Evolutionary conservation across 2,888 invertebrate species (phyloP).

Genomic region (Cotesia congregata): DNA sequence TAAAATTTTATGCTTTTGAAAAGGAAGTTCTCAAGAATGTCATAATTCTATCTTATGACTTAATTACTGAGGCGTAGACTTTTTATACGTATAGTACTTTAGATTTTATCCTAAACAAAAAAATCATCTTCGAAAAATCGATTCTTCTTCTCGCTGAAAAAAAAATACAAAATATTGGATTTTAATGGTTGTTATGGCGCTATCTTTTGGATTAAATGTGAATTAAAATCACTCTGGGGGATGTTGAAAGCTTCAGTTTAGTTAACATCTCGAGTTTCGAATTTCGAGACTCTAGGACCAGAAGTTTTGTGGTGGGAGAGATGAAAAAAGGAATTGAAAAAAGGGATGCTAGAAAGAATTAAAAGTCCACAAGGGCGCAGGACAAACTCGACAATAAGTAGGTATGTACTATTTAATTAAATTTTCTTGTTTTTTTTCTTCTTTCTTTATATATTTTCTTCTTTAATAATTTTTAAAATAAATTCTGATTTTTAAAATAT

Average conservation of each 20-base stretch:
- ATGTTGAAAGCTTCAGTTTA: neutral
- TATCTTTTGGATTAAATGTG: conserved; percentile 53
- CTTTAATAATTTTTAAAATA: neutral
- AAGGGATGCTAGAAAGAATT: conserved; percentile 29
- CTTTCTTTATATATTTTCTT: neutral
- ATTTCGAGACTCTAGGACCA: conserved; percentile 13
- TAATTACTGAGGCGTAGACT: too few relatives aligned
- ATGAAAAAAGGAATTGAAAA: conserved; percentile 40
- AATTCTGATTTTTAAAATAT: conserved; percentile 9
- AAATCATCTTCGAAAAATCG: too few relatives aligned
- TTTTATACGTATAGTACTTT: too few relatives aligned
- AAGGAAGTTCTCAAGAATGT: too few relatives aligned
- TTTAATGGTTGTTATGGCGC: conserved; percentile 44
- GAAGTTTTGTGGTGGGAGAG: neutral
- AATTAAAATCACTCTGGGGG: conserved; percentile 45
- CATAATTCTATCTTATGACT: too few relatives aligned
- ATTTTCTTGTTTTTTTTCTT: neutral
- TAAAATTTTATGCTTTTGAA: too few relatives aligned
- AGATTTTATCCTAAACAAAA: too few relatives aligned
- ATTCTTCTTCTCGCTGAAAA: too few relatives aligned
- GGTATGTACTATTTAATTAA: conserved; percentile 12
- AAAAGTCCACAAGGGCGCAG: conserved; percentile 43
- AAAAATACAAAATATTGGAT: neutral
- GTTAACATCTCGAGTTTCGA: conserved; percentile 12
- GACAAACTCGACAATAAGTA: conserved; percentile 38